Conservation (phyloP, 2,888 invertebrate species). For the Sialis fuliginosa region DNA sequence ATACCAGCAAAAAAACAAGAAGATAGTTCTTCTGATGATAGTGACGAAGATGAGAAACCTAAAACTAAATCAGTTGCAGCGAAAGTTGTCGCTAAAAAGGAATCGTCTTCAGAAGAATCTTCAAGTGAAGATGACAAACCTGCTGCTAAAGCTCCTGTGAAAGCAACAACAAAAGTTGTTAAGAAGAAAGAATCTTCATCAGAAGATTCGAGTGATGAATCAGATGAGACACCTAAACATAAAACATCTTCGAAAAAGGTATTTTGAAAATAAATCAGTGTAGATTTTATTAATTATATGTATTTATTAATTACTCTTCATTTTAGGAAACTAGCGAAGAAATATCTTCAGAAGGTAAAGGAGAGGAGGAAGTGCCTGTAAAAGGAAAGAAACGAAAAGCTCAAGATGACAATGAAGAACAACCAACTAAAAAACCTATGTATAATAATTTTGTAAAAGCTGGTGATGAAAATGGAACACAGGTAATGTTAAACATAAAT, state of each 20-base stretch:
- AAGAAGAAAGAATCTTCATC: constrained; percentile 11
- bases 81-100: constrained; percentile 8
- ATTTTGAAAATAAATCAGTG: constrained; percentile 15
- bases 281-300: not conserved
- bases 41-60: constrained; percentile 10
- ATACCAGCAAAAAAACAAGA: constrained; percentile 8
- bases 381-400: constrained; percentile 25
- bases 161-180: constrained; percentile 10
- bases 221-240: constrained; percentile 10
- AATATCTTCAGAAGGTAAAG: constrained; percentile 21
- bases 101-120: constrained; percentile 24
- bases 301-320: not conserved
- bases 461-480: constrained; percentile 19
- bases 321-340: constrained; percentile 17
- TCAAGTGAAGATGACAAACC: constrained; percentile 20
- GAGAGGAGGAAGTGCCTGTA: constrained; percentile 16
- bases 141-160: constrained; percentile 14
- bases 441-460: constrained; percentile 58
- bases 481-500: constrained; percentile 20
- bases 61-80: constrained; percentile 11
- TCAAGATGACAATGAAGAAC: constrained; percentile 17
- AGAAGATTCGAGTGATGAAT: constrained; percentile 12
- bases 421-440: constrained; percentile 33
- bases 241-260: constrained; percentile 18
- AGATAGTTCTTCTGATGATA: constrained; percentile 6